A percentile compares a stretch with the other conserved stretches of the same genome.
Conservation (phyloP, 2,113 vertebrate species). For the Campylomormyrus tamandua region DNA sequence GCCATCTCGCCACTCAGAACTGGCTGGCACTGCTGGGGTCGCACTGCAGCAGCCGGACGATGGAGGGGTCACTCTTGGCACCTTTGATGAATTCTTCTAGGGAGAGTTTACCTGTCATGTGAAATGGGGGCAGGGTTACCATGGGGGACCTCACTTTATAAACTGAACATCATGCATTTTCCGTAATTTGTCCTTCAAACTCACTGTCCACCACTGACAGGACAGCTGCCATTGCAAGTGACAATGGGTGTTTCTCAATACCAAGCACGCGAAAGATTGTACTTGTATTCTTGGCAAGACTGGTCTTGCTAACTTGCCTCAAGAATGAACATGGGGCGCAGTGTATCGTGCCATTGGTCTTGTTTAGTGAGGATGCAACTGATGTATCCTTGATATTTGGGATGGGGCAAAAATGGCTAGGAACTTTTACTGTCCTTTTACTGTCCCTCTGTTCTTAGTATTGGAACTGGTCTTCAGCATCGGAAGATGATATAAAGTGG, state of each 20-base stretch:
- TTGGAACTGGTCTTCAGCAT: neutral
- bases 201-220: neutral
- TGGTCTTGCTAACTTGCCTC: neutral
- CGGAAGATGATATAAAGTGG: neutral
- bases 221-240: neutral
- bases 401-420: neutral
- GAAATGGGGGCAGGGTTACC: neutral
- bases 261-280: neutral
- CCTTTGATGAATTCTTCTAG: conserved; percentile 40
- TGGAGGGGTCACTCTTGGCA: conserved; percentile 37
- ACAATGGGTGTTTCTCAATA: neutral
- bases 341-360: neutral
- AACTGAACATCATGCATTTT: neutral
- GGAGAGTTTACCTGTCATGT: conserved; percentile 31
- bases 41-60: conserved; percentile 32
- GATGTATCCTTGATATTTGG: neutral
- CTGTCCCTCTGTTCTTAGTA: neutral
- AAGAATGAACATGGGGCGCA: neutral
- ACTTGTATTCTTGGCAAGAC: neutral
- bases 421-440: neutral
- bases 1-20: conserved; percentile 18
- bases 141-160: neutral
- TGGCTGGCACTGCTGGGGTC: conserved; percentile 35
- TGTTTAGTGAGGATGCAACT: neutral
- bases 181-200: neutral